A percentile compares a stretch with the other conserved stretches of the same genome.
Conservation (phyloP, 2,888 invertebrate genomes). For the Doris montereyensis region DNA sequence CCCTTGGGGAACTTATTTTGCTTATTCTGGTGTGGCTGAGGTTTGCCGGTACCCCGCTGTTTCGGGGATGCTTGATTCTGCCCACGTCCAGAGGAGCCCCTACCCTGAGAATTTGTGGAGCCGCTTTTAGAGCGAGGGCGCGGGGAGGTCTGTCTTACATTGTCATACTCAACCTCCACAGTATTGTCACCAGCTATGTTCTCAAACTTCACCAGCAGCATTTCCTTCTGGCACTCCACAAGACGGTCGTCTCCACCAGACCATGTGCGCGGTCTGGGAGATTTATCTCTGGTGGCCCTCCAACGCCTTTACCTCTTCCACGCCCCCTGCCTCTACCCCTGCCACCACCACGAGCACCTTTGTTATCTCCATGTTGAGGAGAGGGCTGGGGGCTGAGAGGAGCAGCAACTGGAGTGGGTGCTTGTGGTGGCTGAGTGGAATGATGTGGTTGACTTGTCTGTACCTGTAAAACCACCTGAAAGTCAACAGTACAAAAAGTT, state of each 20-base stretch:
- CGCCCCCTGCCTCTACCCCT: slow-evolving; percentile 52
- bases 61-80: slow-evolving; percentile 26
- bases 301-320: slow-evolving; percentile 57
- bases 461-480: too few relatives aligned
- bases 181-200: slow-evolving; percentile 60
- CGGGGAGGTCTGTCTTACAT: slow-evolving; percentile 48
- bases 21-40: slow-evolving; percentile 12
- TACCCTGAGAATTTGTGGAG: slow-evolving; percentile 31
- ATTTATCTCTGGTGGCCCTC: slow-evolving; percentile 42
- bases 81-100: slow-evolving; percentile 34
- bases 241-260: slow-evolving; percentile 64
- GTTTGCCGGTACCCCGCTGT: neutral
- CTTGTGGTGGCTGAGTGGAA: neutral
- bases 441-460: too few relatives aligned
- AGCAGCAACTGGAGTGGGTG: neutral
- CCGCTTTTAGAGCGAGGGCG: slow-evolving; percentile 1
- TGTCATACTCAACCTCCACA: slow-evolving; percentile 62
- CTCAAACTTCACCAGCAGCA: slow-evolving; percentile 66
- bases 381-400: neutral
- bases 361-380: slow-evolving; percentile 29
- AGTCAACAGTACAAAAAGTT: too few relatives aligned
- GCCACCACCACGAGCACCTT: slow-evolving; percentile 40
- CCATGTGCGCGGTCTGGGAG: slow-evolving; percentile 55
- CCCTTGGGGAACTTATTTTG: neutral
- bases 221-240: slow-evolving; percentile 63